phyloP scores from a whole-genome alignment of 2,797 vertebrate genomes.

The Melopsittacus undulatus region DNA sequence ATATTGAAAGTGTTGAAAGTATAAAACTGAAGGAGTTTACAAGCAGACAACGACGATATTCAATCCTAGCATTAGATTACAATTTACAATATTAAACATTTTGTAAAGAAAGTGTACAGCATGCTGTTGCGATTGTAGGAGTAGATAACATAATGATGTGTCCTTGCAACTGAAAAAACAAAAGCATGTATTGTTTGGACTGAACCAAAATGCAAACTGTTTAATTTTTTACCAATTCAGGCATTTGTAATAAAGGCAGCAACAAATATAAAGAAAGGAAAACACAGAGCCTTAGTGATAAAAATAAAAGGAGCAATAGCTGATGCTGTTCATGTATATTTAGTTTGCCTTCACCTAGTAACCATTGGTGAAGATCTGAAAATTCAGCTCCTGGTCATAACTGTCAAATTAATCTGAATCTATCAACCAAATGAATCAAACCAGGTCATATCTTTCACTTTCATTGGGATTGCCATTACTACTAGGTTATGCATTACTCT shows the following conservation, averaged over 20 bases:
- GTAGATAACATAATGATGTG: neutral
- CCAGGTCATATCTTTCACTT: neutral
- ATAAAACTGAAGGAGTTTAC: neutral
- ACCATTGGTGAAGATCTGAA: neutral
- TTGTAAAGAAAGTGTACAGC: neutral
- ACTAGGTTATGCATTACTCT: neutral
- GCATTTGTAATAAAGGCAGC: neutral
- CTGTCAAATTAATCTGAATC: neutral
- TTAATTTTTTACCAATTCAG: neutral
- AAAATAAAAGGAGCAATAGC: neutral
- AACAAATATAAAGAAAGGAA: neutral
- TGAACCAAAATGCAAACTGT: neutral
- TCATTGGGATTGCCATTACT: neutral
- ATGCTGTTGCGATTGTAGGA: neutral
- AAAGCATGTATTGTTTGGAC: neutral
- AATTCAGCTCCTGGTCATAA: neutral
- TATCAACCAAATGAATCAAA: neutral
- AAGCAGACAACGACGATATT: neutral
- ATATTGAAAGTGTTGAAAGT: neutral
- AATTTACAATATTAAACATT: neutral
- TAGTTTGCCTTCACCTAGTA: neutral
- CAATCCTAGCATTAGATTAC: neutral
- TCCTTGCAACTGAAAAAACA: neutral
- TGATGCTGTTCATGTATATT: neutral
- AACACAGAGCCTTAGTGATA: neutral